phyloP scores from a whole-genome alignment of 2,888 invertebrate genomes.

The Sarcophaga carnaria region DNA sequence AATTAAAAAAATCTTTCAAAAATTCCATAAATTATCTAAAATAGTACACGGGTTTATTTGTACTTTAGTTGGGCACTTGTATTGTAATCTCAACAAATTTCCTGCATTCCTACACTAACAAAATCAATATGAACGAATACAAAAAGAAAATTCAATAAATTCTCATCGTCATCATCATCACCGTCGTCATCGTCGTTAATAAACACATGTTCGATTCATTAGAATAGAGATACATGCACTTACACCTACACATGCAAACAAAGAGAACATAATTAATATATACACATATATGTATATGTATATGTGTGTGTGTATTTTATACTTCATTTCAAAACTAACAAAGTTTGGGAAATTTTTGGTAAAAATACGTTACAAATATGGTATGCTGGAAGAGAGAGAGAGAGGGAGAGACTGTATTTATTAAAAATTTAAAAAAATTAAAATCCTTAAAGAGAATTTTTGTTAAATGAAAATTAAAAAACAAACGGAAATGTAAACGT shows the following conservation, averaged over 20 bases:
- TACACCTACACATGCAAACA: neutral
- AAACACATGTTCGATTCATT: conserved; percentile 47
- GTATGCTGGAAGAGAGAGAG: neutral
- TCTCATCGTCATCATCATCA: neutral
- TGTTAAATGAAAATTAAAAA: neutral
- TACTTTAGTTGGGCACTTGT: conserved; percentile 16
- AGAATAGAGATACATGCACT: neutral
- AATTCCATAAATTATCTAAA: conserved; percentile 53
- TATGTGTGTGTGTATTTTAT: conserved; percentile 7
- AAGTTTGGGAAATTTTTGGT: conserved; percentile 72
- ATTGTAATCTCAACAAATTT: conserved; percentile 51
- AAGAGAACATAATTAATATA: neutral
- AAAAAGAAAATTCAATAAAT: conserved; percentile 39
- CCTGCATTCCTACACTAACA: neutral
- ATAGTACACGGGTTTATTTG: conserved; percentile 21
- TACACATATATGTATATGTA: too few relatives aligned
- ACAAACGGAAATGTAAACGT: conserved; percentile 35
- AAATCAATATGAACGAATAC: neutral
- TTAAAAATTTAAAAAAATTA: neutral
- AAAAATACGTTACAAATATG: conserved; percentile 72
- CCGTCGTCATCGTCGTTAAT: neutral
- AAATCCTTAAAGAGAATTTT: conserved; percentile 26
- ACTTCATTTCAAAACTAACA: conserved; percentile 51
- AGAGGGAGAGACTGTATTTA: neutral
- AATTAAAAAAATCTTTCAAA: conserved; percentile 28